Evolutionary conservation across 2,797 vertebrate genomes (phyloP).

Genomic region (Petrocephalus schoutedeni): DNA sequence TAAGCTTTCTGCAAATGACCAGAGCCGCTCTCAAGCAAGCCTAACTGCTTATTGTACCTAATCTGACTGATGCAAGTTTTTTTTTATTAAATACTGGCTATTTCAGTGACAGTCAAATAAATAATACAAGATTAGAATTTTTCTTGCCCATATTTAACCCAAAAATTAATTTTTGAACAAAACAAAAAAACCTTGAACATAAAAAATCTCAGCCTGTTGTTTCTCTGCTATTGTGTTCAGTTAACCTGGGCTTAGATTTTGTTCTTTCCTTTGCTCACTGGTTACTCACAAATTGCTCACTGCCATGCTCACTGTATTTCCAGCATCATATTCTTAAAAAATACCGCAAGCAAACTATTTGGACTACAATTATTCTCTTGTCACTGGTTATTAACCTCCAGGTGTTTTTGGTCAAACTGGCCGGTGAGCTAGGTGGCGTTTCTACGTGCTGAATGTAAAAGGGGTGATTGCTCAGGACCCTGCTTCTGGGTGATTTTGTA

Average conservation of each 20-base stretch:
- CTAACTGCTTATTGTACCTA: not conserved
- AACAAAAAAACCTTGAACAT: too few relatives aligned
- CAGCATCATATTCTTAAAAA: not conserved
- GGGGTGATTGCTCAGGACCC: not conserved
- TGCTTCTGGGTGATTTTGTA: not conserved
- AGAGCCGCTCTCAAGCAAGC: not conserved
- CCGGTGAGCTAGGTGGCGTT: not conserved
- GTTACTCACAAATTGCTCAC: not conserved
- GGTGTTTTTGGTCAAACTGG: not conserved
- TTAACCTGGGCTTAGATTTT: not conserved
- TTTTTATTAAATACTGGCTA: not conserved
- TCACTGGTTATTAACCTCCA: not conserved
- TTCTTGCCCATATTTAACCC: not conserved
- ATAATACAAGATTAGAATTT: not conserved
- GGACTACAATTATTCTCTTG: not conserved
- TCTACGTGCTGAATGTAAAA: not conserved
- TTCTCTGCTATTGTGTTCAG: not conserved
- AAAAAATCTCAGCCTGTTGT: not conserved
- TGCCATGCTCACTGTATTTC: not conserved
- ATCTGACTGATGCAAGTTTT: not conserved
- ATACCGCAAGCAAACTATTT: not conserved
- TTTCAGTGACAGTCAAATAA: not conserved
- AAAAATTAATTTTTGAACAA: not conserved
- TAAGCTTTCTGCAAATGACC: slow-evolving; percentile 51
- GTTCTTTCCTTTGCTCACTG: not conserved